Conservation (phyloP, 2,888 invertebrate genomes). For the Criorhina ranunculi region DNA sequence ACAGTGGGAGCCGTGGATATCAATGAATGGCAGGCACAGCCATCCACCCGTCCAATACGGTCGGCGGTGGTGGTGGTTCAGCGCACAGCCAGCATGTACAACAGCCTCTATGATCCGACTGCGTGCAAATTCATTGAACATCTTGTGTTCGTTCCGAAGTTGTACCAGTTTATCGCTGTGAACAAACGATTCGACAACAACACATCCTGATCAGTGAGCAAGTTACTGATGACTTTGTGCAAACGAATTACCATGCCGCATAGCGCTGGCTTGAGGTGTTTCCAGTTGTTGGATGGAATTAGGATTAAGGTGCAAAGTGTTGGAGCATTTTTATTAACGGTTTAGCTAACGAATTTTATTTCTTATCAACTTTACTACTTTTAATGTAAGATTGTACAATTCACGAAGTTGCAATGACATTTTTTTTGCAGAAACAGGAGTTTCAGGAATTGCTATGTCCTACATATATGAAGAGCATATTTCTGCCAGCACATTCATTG, state of each 20-base stretch:
- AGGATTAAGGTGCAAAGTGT: conserved; percentile 13
- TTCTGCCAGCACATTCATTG: too few relatives aligned
- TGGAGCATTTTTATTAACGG: background rate
- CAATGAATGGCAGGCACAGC: conserved; percentile 70
- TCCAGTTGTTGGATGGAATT: conserved; percentile 18
- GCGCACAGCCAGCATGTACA: conserved; percentile 63
- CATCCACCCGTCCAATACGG: conserved; percentile 40
- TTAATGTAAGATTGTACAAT: too few relatives aligned
- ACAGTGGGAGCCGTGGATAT: conserved; percentile 75
- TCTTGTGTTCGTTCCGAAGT: conserved; percentile 69
- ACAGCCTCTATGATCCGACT: conserved; percentile 72
- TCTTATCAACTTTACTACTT: too few relatives aligned
- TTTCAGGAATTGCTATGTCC: too few relatives aligned
- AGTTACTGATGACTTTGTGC: conserved; percentile 39
- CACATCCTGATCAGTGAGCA: conserved; percentile 70
- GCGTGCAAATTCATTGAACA: conserved; percentile 77
- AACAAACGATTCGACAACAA: conserved; percentile 75
- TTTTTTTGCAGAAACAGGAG: too few relatives aligned
- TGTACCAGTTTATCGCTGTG: conserved; percentile 77
- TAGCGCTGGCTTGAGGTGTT: background rate
- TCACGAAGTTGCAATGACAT: too few relatives aligned
- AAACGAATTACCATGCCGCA: conserved; percentile 20
- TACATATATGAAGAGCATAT: too few relatives aligned
- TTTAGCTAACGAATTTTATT: background rate
- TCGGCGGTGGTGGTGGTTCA: conserved; percentile 38